phyloP scores from a whole-genome alignment of 2,888 invertebrate species.

The Malthinus flaveolus region DNA sequence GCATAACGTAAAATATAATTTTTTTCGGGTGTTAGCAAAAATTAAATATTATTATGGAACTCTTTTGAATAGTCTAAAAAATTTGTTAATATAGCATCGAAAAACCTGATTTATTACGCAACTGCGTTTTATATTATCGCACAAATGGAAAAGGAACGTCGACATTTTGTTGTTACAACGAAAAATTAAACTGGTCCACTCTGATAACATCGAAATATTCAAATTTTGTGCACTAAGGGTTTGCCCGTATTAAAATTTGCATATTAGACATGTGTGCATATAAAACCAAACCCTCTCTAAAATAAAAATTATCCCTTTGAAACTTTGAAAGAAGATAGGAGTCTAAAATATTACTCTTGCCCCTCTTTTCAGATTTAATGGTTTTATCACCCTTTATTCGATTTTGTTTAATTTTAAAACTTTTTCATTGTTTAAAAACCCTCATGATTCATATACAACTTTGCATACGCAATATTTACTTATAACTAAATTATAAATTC shows the following conservation, averaged over 20 bases:
- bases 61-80: constrained; percentile 24
- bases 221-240: constrained; percentile 37
- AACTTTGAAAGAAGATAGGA: constrained; percentile 29
- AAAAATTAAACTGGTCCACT: constrained; percentile 22
- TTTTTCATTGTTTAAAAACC: constrained; percentile 20
- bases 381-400: constrained; percentile 35
- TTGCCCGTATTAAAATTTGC: constrained; percentile 35
- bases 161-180: neutral
- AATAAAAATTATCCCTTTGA: constrained; percentile 36
- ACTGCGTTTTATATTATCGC: constrained; percentile 29
- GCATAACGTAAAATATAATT: too few species aligned
- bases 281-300: constrained; percentile 21
- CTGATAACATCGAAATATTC: constrained; percentile 37
- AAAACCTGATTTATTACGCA: constrained; percentile 36
- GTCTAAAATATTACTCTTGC: constrained; percentile 34
- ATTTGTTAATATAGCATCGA: constrained; percentile 32
- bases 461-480: neutral
- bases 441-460: neutral
- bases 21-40: too few species aligned
- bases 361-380: constrained; percentile 32
- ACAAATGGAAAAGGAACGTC: constrained; percentile 8
- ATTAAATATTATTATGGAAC: too few species aligned
- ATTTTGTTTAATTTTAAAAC: constrained; percentile 33
- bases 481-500: too few species aligned
- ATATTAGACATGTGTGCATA: constrained; percentile 39